Evolutionary conservation across 1,140 invertebrate genomes (phyloP), one percentile per base, ranked within the genome.

Genomic region (Dreissena polymorpha): DNA sequence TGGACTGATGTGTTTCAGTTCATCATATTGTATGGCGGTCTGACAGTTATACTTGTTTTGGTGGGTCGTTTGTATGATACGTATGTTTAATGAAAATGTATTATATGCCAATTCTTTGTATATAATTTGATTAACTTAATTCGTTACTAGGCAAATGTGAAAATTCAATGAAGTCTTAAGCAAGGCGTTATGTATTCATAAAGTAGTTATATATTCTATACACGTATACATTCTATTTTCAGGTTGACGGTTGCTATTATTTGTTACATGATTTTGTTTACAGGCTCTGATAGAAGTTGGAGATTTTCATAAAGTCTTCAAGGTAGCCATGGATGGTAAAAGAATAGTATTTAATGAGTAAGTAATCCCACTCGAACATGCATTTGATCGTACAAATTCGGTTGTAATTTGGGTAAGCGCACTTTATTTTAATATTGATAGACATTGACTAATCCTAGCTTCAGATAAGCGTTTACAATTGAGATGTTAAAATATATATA

Each of bases 1-100:
- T 91, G 89, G 94, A 97, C 97, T 0, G 97, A 98, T 91, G 95
- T 97, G 0, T 96, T 98, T 82, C 97, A 98, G 93, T 76, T 39
- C 65, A 21, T 76, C 10, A 76, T 65, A 16, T 25, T 76, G 29
- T 76, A 39, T 67, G 57, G 57, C 12, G 74, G 74, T 0, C 57
- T 76, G 27, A 64, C 49, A 65, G 63, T 53, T 10, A 67, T 65
- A 29, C 27, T 76, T 39, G 63, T 76, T 18, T 16, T 76, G 29
- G 74, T 76, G 50, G 51, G 18, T 27, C 2, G 1, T 25, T 68
- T 68, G 2, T 27, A 13, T n/a, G n/a, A n/a, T n/a, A n/a, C n/a
- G n/a, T 29, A 39, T 39, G n/a, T 39, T 21, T 39, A 0, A 29
- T n/a, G 57, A 2, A 18, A n/a, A 60, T n/a, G 2, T 23, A 60